A percentile compares a stretch with the other conserved stretches of the same genome.
phyloP scores from a whole-genome alignment of 2,888 invertebrate genomes.

The Andrena camellia region DNA sequence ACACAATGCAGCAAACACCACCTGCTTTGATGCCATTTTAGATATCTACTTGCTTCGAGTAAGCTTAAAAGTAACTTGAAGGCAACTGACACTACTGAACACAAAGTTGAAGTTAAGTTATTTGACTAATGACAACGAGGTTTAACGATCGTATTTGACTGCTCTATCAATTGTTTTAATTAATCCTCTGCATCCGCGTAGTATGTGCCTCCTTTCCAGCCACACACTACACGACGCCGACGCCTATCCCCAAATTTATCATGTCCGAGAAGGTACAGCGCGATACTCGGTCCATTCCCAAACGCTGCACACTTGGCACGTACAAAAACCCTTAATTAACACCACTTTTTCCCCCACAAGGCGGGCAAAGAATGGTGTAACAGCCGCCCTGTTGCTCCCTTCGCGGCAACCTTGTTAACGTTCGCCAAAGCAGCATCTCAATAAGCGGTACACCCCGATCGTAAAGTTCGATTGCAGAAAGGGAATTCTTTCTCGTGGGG shows the following conservation, averaged over 20 bases:
- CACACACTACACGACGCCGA: too few species aligned
- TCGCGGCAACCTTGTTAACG: slow-evolving; percentile 51
- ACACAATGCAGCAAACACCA: too few species aligned
- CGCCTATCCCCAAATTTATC: slow-evolving; percentile 16
- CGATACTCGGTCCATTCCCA: background rate
- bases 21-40: too few species aligned
- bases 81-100: too few species aligned
- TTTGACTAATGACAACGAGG: too few species aligned
- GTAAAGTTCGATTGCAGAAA: slow-evolving; percentile 55
- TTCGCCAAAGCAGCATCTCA: slow-evolving; percentile 52
- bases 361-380: background rate
- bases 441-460: slow-evolving; percentile 56
- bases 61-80: too few species aligned
- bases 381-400: slow-evolving; percentile 7
- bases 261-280: background rate
- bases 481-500: slow-evolving; percentile 44
- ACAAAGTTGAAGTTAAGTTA: too few species aligned
- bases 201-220: too few species aligned
- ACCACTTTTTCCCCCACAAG: slow-evolving; percentile 4
- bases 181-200: background rate
- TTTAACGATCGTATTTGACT: background rate
- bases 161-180: slow-evolving; percentile 24
- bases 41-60: too few species aligned
- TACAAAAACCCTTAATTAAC: slow-evolving; percentile 42
- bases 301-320: slow-evolving; percentile 18